phyloP scores from a whole-genome alignment of 1,140 invertebrate genomes.

The Pseudachorutes palmiensis region DNA sequence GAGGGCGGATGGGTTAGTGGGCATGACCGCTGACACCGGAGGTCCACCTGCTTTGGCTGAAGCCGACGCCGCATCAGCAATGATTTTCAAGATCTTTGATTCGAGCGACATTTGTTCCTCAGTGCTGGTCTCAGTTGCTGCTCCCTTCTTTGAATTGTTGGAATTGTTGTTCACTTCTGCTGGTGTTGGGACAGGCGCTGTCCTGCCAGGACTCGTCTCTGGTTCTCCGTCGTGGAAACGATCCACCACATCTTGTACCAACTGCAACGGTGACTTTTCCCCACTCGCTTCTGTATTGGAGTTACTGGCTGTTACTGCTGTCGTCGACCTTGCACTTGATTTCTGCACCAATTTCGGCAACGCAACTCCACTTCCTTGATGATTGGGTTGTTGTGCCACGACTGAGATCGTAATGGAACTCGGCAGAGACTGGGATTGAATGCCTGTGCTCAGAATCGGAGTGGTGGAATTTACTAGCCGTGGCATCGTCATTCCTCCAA shows the following conservation, averaged over 20 bases:
- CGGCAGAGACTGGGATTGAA: conserved; percentile 13
- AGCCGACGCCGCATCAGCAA: background rate
- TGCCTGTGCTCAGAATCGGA: conserved; percentile 14
- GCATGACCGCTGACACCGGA: too few relatives aligned
- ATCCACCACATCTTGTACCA: conserved; percentile 36
- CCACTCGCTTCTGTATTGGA: background rate
- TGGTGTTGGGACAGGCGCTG: too few relatives aligned
- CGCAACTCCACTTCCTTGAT: too few relatives aligned
- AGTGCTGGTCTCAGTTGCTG: background rate
- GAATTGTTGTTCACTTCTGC: too few relatives aligned
- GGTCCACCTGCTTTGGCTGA: background rate
- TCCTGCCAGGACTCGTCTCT: too few relatives aligned
- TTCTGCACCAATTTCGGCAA: conserved; percentile 5
- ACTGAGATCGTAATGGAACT: conserved; percentile 34
- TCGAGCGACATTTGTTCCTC: background rate
- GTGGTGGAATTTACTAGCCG: background rate
- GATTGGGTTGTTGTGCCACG: conserved; percentile 15
- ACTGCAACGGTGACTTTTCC: conserved; percentile 35
- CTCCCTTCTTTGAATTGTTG: background rate
- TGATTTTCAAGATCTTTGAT: conserved; percentile 9
- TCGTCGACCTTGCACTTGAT: background rate
- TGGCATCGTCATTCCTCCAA: background rate
- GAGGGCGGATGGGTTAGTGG: background rate
- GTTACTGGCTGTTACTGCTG: background rate
- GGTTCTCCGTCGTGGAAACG: conserved; percentile 24